Evolutionary conservation across 2,113 vertebrate species (phyloP), one percentile per base, ranked within the genome.

Genomic region (Zootoca vivipara): DNA sequence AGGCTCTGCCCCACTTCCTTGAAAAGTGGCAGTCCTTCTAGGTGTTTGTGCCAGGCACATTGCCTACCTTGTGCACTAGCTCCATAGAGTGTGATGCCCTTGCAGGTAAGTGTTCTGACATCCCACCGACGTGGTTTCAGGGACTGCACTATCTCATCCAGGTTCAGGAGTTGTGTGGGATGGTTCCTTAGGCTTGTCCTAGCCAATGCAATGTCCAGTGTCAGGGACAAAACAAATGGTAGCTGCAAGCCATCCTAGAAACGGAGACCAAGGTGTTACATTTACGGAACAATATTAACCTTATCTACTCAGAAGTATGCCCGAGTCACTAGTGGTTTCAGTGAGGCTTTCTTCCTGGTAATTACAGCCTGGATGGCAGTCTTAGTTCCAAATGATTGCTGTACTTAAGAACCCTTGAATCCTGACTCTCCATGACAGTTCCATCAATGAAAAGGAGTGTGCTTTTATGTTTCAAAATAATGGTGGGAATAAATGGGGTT

Each of bases 401-500:
- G 13, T 46, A 26, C 26, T 26, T 86, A 13, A 56, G 46, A 24
- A 28, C 58, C n/a, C 38, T 87, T 13, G 46, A 10, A 80, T 35
- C 46, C n/a, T 70, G n/a, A n/a, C 18, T 33, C 16, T 33, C 8
- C 78, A 86, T n/a, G 30, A 40, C n/a, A 7, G 42, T 87, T 75
- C 0, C 85, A 20, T 42, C 81, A 82, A 70, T 81, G n/a, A 20
- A n/a, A 87, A 88, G 83, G 78, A 1, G 65, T 83, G 33, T 69
- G 1, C 58, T 93, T 93, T 93, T 24, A 38, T 83, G 46, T 87
- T 65, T 89, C 88, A 20, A n/a, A 74, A 12, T 88, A 81, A 83
- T 90, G 52, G 74, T 83, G 65, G 80, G 38, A 94, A 90, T 7
- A 89, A 89, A 86, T 86, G 4, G 38, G 85, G 87, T 13, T 82